A percentile compares a stretch with the other conserved stretches of the same genome.
Conservation (phyloP, 2,888 invertebrate genomes). For the Chalcis sispes region DNA sequence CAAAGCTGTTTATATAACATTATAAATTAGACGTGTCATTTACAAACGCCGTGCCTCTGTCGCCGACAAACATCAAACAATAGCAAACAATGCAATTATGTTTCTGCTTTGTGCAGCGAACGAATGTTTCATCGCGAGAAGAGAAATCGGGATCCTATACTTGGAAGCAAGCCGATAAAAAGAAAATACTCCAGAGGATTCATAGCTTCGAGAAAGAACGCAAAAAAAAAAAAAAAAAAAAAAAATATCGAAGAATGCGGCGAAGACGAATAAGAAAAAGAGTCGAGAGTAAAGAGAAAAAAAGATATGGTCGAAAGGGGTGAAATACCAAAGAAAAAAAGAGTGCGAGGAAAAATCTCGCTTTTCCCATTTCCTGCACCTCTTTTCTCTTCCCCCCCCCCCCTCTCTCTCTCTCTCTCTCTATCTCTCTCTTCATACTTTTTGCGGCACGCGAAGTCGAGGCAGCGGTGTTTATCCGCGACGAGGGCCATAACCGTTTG, state of each 20-base stretch:
- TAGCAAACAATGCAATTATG: background rate
- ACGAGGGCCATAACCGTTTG: conserved; percentile 55
- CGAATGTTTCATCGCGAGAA: background rate
- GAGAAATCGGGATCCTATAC: background rate
- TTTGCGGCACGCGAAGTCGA: background rate
- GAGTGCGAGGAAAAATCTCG: conserved; percentile 29
- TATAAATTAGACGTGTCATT: too few relatives aligned
- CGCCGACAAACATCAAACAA: background rate
- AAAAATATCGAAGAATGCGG: too few relatives aligned
- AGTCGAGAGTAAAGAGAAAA: background rate
- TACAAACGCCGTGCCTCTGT: background rate
- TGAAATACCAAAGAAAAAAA: background rate
- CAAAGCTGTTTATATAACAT: too few relatives aligned
- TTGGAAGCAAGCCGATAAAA: conserved; percentile 8
- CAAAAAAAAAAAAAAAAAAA: background rate
- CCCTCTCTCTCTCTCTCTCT: conserved; percentile 9
- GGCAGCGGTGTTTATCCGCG: conserved; percentile 44
- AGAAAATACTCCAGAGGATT: background rate
- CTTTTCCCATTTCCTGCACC: conserved; percentile 43
- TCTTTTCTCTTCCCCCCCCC: conserved; percentile 2
- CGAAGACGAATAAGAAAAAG: too few relatives aligned
- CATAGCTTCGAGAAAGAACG: conserved; percentile 6
- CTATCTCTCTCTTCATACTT: background rate
- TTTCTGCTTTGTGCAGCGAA: background rate
- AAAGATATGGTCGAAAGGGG: background rate